Percentiles rank a stretch among this genome's conserved stretches.
phyloP scores from a whole-genome alignment of 2,797 vertebrate genomes.

The Chelon labrosus region DNA sequence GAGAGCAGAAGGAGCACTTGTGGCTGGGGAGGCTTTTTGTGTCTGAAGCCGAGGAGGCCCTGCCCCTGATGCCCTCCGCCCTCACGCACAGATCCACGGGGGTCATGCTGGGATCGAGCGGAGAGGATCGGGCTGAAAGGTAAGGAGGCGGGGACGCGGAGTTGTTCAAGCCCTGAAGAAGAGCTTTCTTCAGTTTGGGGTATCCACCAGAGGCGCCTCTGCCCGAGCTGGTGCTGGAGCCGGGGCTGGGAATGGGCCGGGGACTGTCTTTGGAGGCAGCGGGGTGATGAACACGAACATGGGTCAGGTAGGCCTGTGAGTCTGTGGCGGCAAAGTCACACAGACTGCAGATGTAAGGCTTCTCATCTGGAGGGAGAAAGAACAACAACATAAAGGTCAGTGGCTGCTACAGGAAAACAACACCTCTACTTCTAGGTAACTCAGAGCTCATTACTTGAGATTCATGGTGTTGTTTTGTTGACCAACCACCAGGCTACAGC shows the following conservation, averaged over 20 bases:
- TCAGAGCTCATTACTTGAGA: conserved; percentile 19
- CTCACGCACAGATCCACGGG: conserved; percentile 81
- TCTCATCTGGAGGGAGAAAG: conserved; percentile 84
- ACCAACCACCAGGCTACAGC: conserved; percentile 75
- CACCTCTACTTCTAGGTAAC: background rate
- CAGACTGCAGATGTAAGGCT: conserved; percentile 83
- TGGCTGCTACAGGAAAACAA: background rate
- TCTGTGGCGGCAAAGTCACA: conserved; percentile 85
- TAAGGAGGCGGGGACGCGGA: conserved; percentile 52
- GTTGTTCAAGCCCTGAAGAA: conserved; percentile 63
- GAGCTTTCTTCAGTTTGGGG: conserved; percentile 76
- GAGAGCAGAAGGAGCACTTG: conserved; percentile 93
- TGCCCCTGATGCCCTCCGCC: conserved; percentile 66
- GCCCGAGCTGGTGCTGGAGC: conserved; percentile 65
- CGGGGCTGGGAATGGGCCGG: conserved; percentile 57
- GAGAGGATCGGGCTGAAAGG: conserved; percentile 52
- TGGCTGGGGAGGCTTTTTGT: conserved; percentile 86
- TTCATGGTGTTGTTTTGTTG: conserved; percentile 5
- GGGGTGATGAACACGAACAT: conserved; percentile 78
- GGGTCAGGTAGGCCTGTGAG: conserved; percentile 73
- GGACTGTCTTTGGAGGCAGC: conserved; percentile 45
- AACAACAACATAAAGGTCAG: conserved; percentile 47
- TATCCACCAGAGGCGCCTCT: conserved; percentile 59
- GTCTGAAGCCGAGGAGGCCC: conserved; percentile 74
- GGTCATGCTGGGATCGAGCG: conserved; percentile 39